A percentile compares a stretch with the other conserved stretches of the same genome.
These are phyloP conservation scores for Eidolon helvum DNA, from an alignment of 2,113 vertebrate species.

Conservation along the genomic window DNA sequence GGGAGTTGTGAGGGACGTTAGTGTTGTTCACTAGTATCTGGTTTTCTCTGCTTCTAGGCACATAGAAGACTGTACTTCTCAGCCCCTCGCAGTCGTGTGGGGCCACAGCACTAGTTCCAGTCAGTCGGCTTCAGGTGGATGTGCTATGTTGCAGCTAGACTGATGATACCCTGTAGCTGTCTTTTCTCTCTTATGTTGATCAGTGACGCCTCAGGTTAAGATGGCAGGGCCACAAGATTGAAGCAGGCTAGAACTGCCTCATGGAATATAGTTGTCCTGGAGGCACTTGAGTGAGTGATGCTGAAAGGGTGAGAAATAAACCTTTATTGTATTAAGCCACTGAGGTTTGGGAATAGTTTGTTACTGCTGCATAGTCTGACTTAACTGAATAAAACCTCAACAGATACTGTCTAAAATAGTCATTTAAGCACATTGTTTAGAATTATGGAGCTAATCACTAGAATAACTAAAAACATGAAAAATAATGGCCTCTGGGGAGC, in stretches of 20 bases:
- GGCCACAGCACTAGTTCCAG: neutral
- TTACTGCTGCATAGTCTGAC: neutral
- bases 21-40: neutral
- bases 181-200: neutral
- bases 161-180: neutral
- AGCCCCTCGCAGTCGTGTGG: neutral
- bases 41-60: neutral
- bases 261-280: neutral
- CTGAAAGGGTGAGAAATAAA: neutral
- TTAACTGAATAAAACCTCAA: neutral
- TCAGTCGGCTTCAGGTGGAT: neutral
- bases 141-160: neutral
- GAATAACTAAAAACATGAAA: neutral
- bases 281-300: neutral
- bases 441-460: neutral
- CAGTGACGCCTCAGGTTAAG: neutral
- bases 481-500: neutral
- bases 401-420: neutral
- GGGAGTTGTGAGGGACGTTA: neutral
- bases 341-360: neutral
- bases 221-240: neutral
- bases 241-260: neutral
- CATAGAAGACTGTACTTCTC: neutral
- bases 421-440: neutral
- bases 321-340: neutral